Percentiles rank a stretch among this genome's conserved stretches.
Evolutionary conservation across 30 jellyfish, hydroid and myxozoan species (phyloP).

Genomic region (Mastigias papua): DNA sequence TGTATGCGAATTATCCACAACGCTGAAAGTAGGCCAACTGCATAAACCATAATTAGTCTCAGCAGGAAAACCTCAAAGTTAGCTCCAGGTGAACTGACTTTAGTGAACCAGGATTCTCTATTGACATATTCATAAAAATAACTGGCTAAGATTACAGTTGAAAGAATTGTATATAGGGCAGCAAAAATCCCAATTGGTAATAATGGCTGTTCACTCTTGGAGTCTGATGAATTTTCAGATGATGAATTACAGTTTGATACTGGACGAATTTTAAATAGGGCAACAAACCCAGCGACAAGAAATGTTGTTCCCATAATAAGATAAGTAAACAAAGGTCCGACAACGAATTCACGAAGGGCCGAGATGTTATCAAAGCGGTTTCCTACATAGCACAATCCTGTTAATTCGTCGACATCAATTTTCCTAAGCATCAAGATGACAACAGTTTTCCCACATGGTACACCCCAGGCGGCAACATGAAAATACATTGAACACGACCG

Average conservation of each 20-base stretch:
- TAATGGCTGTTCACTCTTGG: conserved; percentile 72
- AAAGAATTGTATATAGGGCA: conserved; percentile 80
- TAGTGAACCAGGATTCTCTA: conserved; percentile 88
- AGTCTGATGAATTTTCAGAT: conserved; percentile 49
- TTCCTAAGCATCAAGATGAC: conserved; percentile 86
- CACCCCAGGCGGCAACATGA: conserved; percentile 98
- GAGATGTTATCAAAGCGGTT: conserved; percentile 93
- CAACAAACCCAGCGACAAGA: conserved; percentile 89
- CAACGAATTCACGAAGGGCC: conserved; percentile 91
- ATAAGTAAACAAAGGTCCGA: conserved; percentile 95
- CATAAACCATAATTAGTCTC: conserved; percentile 83
- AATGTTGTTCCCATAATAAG: conserved; percentile 92
- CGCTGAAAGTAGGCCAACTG: conserved; percentile 86
- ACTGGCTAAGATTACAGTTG: conserved; percentile 90
- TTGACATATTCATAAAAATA: conserved; percentile 96
- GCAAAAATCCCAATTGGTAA: conserved; percentile 87
- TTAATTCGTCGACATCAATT: conserved; percentile 95
- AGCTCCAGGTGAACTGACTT: conserved; percentile 92
- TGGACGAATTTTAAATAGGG: conserved; percentile 81
- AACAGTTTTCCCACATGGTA: conserved; percentile 92
- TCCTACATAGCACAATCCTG: conserved; percentile 98
- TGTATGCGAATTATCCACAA: conserved; percentile 87
- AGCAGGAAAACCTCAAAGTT: conserved; percentile 89
- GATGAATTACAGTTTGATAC: conserved; percentile 48
- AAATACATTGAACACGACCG: conserved; percentile 75